Base-by-base conservation (phyloP, 2,113 vertebrate genomes). In the Camelus bactrianus region DNA sequence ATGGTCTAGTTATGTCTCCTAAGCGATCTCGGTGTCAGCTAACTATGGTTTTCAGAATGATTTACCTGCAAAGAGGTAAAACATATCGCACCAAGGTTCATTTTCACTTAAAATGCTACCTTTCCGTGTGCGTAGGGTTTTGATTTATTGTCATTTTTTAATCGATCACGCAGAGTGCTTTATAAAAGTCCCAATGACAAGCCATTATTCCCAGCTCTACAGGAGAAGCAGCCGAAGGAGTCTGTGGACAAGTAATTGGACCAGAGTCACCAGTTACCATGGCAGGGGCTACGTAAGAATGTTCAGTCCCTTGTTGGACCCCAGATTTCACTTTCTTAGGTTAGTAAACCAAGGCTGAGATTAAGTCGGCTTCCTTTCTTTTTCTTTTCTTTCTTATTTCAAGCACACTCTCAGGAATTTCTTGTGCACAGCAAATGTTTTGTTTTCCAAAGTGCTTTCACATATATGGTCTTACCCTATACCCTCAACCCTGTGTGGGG, bases 291-390 rank as follows among this genome's bases (percentile, higher is more conserved):
- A 38, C 24, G 30, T 60, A 42, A 84, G 48, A 95, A 87, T 14
- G 92, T 30, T 20, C 4, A 2, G n/a, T 26, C 50, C 46, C 46
- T 76, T 62, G 6, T 6, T 73, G 60, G 89, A 95, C 76, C 54
- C 19, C 50, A 82, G 54, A 52, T 87, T 93, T 83, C 16, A 30
- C 46, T 94, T 88, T 89, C 76, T 75, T 62, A 81, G 17, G 35
- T 62, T 50, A 60, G 93, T 89, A 91, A 96, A 84, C 58, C 64
- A 93, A 83, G 38, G 20, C 89, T 60, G 81, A 96, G 67, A 80
- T 77, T 38, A 92, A 54, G 76, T 85, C 16, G 26, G 8, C 19
- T 42, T 84, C 17, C 19, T 92, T 93, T 72, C 75, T 50, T 81
- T 32, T 42, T 84, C 17, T 15, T 92, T 93, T 72, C 75, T 50